These are phyloP conservation scores for Anadara kagoshimensis DNA, from an alignment of 1,140 invertebrate species.

Conservation along the genomic window DNA sequence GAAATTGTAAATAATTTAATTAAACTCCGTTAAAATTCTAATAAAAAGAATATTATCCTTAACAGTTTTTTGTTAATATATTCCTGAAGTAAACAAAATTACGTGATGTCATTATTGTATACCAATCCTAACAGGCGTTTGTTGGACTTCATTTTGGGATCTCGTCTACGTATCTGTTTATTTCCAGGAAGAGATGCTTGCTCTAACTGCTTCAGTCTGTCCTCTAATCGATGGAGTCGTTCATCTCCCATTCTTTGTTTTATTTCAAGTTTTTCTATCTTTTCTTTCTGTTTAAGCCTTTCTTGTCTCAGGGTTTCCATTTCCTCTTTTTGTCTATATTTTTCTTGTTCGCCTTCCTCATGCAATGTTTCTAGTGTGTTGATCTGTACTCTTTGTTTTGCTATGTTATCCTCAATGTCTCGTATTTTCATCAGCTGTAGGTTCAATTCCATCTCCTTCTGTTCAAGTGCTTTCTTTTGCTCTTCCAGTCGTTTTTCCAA, in stretches of 20 bases:
- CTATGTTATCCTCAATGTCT: constrained; percentile 46
- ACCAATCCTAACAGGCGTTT: constrained; percentile 20
- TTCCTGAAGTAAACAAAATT: neutral
- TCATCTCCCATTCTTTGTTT: constrained; percentile 51
- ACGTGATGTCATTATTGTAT: constrained; percentile 22
- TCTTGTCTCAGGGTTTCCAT: constrained; percentile 47
- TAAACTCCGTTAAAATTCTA: too few species aligned
- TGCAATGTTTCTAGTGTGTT: constrained; percentile 46
- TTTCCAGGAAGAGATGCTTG: neutral
- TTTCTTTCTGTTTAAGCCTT: constrained; percentile 41
- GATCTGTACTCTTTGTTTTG: constrained; percentile 46
- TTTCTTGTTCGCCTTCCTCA: constrained; percentile 50
- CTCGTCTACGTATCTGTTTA: constrained; percentile 8
- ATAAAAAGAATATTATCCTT: too few species aligned
- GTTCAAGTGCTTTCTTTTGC: constrained; percentile 47
- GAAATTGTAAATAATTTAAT: too few species aligned
- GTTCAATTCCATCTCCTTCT: constrained; percentile 52
- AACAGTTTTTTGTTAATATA: neutral
- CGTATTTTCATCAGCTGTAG: constrained; percentile 47
- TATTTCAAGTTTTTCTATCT: constrained; percentile 44
- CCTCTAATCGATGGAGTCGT: constrained; percentile 42
- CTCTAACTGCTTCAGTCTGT: constrained; percentile 41
- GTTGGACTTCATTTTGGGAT: constrained; percentile 21
- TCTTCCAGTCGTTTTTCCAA: constrained; percentile 47
- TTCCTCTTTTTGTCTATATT: constrained; percentile 48